phyloP scores from a whole-genome alignment of 2,888 invertebrate species.

The Spicauda simplicius region DNA sequence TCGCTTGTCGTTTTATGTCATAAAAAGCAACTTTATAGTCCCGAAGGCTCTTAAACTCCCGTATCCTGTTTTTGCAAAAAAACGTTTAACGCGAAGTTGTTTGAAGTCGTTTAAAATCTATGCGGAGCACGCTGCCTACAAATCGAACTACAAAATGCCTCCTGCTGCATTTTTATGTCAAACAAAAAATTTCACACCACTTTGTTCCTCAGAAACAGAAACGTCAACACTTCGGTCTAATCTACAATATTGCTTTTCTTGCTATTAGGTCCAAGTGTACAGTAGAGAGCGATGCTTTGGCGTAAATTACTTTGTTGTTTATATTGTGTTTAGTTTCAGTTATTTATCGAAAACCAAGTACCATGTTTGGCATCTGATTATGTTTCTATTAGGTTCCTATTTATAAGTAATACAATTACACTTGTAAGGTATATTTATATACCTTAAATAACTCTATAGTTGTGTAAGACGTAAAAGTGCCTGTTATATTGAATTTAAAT shows the following conservation, averaged over 20 bases:
- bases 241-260: conserved; percentile 60
- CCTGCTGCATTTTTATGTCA: conserved; percentile 44
- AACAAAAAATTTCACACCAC: conserved; percentile 56
- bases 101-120: conserved; percentile 44
- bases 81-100: conserved; percentile 25
- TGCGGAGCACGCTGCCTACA: conserved; percentile 49
- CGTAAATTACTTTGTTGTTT: neutral
- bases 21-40: conserved; percentile 31
- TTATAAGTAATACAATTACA: too few relatives aligned
- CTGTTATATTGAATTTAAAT: too few relatives aligned
- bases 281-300: conserved; percentile 17
- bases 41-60: conserved; percentile 23
- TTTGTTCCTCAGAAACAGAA: conserved; percentile 64
- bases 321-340: too few relatives aligned
- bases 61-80: conserved; percentile 25
- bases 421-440: too few relatives aligned
- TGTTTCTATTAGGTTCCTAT: too few relatives aligned
- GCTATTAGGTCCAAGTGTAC: conserved; percentile 46
- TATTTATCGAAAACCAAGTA: too few relatives aligned
- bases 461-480: too few relatives aligned
- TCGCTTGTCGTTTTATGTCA: conserved; percentile 17
- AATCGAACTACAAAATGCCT: conserved; percentile 51
- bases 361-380: too few relatives aligned
- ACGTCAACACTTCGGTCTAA: conserved; percentile 66
- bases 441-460: too few relatives aligned